Evolutionary conservation across 2,113 vertebrate species (phyloP), one percentile per base, ranked within the genome.

Genomic region (Ageneiosus marmoratus): DNA sequence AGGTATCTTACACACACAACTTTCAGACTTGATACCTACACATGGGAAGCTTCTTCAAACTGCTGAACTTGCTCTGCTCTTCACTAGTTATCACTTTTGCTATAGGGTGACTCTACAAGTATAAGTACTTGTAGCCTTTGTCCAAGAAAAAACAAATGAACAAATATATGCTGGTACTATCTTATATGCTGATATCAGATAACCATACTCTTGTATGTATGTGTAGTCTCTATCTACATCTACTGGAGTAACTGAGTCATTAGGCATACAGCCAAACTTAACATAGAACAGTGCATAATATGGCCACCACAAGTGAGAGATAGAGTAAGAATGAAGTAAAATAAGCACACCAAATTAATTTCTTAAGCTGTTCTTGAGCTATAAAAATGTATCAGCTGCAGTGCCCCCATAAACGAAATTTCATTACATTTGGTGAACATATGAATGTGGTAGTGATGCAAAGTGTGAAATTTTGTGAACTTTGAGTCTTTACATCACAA

Each of bases 1-100:
- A 84, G 56, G 82, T 83, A 82, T 46, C 77, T 76, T n/a, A 75
- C 44, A 69, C 62, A 77, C 69, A 81, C 79, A 79, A 80, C 72
- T 34, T 63, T 53, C 24, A 81, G 44, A 84, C 34, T 32, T 74
- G 46, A 76, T 55, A 37, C 29, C 50, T 72, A 48, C 78, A 84
- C 44, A 51, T 70, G n/a, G 56, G 48, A 78, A 65, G 67, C 60
- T 29, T 74, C 74, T 75, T 79, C 70, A 46, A 81, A 80, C 69
- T 20, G 20, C 34, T 46, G 82, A 81, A 27, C 53, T 69, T 41
- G 84, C 53, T 50, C n/a, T 53, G 70, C 27, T 15, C 12, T 60
- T 74, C 41, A 48, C 55, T 58, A 48, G 27, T 16, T 37, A 50
- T 75, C 44, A 11, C 20, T 11, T 70, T 56, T 84, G 51, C 44